Evolutionary conservation across 2,888 invertebrate genomes (phyloP).

Genomic region (Coleophora deauratella): DNA sequence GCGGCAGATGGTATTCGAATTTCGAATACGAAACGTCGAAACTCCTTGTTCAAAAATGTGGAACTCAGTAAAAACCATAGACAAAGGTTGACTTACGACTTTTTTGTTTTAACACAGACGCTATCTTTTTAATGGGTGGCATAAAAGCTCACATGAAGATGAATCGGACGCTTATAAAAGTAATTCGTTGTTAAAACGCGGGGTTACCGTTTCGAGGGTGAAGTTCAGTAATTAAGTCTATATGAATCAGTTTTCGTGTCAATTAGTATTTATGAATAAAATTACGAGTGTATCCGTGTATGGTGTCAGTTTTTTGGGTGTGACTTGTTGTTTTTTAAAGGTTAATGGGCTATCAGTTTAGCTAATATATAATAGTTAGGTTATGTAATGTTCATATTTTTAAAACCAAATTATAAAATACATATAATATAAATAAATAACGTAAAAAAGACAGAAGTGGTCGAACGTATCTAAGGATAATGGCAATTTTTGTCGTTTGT

Average conservation of each 20-base stretch:
- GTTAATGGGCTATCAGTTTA: slow-evolving; percentile 13
- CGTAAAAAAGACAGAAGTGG: too few species aligned
- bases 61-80: slow-evolving; percentile 9
- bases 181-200: slow-evolving; percentile 27
- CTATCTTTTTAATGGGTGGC: slow-evolving; percentile 21
- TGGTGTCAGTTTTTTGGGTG: slow-evolving; percentile 22
- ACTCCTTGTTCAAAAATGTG: slow-evolving; percentile 15
- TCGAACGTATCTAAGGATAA: too few species aligned
- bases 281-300: slow-evolving; percentile 22
- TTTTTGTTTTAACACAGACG: slow-evolving; percentile 6
- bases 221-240: slow-evolving; percentile 33
- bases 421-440: too few species aligned
- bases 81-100: slow-evolving; percentile 1
- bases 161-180: slow-evolving; percentile 30
- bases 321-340: slow-evolving; percentile 20
- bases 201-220: slow-evolving; percentile 19
- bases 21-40: slow-evolving; percentile 37
- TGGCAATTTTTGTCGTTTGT: too few species aligned
- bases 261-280: slow-evolving; percentile 35
- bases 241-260: slow-evolving; percentile 38
- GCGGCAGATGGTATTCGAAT: slow-evolving; percentile 62
- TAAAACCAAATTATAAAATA: too few species aligned
- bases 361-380: background rate
- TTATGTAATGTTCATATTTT: too few species aligned
- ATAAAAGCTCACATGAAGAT: slow-evolving; percentile 30